Evolutionary conservation across 2,797 vertebrate species (phyloP).

Genomic region (Pseudomugil tenellus): DNA sequence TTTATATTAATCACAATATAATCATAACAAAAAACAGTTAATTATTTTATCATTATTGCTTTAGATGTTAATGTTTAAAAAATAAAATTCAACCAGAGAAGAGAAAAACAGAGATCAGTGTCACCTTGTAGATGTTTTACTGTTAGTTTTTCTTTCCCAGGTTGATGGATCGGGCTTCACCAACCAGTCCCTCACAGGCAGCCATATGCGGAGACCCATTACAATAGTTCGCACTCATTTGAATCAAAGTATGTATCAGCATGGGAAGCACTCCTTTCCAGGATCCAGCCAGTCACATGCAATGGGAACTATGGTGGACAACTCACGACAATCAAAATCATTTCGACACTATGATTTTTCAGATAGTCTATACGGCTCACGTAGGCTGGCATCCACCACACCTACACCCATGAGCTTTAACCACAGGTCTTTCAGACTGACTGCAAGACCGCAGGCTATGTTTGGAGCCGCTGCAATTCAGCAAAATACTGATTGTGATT

Average conservation of each 20-base stretch:
- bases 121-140: slow-evolving; percentile 13
- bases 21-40: too few species aligned
- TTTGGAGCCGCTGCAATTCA: slow-evolving; percentile 20
- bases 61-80: neutral
- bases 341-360: slow-evolving; percentile 46
- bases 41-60: too few species aligned
- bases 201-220: slow-evolving; percentile 24
- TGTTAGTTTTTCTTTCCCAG: slow-evolving; percentile 31
- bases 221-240: slow-evolving; percentile 15
- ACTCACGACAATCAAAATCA: neutral
- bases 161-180: slow-evolving; percentile 18
- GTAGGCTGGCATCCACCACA: neutral
- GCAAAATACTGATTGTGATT: slow-evolving; percentile 2
- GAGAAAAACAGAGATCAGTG: neutral
- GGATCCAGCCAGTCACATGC: slow-evolving; percentile 2
- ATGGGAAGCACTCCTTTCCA: slow-evolving; percentile 48
- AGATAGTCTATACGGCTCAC: slow-evolving; percentile 13
- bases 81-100: neutral
- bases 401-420: neutral
- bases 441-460: neutral
- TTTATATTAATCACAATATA: too few species aligned
- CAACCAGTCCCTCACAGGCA: slow-evolving; percentile 18
- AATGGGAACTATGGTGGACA: slow-evolving; percentile 8
- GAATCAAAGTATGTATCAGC: slow-evolving; percentile 2
- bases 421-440: slow-evolving; percentile 7